Base-by-base conservation (phyloP, 2,113 vertebrate genomes). In the Daubentonia madagascariensis region DNA sequence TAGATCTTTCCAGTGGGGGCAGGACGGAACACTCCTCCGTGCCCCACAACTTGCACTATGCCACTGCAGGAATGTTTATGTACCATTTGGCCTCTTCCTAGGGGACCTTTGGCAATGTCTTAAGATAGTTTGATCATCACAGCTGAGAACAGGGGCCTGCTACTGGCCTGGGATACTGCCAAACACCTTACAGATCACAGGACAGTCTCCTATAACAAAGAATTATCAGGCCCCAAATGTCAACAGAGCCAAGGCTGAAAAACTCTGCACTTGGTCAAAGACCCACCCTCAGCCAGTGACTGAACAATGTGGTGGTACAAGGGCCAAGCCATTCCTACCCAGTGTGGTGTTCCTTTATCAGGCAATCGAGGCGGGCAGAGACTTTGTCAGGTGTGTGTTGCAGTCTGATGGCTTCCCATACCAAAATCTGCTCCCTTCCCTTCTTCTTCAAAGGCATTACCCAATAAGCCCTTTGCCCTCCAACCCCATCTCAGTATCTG, bases 111-210 rank as follows among this genome's bases (percentile, higher is more conserved):
- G 83, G 61, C n/a, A 96, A 72, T 54, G 30, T 54, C 68, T 96
- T 25, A 96, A 91, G 45, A 85, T 76, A 89, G 12, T 85, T 95
- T 88, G 37, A 95, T 13, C 57, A 32, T 85, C 16, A 94, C 23
- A 80, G 35, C 43, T 23, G 8, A 88, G 63, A 65, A 20, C 18
- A 30, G 1, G 25, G 37, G 12, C 5, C 25, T 76, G 52, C 48
- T 70, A 35, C 16, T 10, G 37, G 35, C 48, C 37, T 70, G 13
- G n/a, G 54, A 68, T 75, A 75, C 14, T 40, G 14, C 20, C 67
- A 78, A 94, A 45, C 68, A 84, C n/a, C 63, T 61, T 80, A 87
- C 37, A 84, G 68, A 73, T 89, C 67, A 95, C 37, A 91, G 50
- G 72, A 48, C 40, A 54, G n/a, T 5, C 14, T 35, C 30, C 16